Conservation (phyloP, 2,113 vertebrate species). For the Ictidomys tridecemlineatus region DNA sequence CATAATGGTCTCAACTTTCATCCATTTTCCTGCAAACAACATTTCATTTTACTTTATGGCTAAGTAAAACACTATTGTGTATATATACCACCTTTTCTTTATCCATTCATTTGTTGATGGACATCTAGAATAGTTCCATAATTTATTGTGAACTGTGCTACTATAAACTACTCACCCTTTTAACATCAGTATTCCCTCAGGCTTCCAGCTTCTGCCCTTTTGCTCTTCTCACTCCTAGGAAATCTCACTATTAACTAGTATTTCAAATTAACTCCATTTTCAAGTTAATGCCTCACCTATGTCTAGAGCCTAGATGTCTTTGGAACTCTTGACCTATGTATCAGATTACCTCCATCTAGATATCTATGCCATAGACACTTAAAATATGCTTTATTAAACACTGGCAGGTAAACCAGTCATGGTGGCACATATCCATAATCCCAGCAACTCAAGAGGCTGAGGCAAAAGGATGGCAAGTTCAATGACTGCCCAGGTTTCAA, state of each 20-base stretch:
- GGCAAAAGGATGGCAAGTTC: neutral
- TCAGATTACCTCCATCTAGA: neutral
- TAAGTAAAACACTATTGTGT: no score
- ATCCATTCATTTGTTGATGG: no score
- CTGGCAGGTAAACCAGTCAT: neutral
- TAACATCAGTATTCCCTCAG: neutral
- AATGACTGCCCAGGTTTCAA: neutral
- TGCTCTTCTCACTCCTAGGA: neutral
- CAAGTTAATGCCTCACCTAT: neutral
- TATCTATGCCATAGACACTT: neutral
- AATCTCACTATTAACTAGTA: neutral
- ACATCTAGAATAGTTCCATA: no score
- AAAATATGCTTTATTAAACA: slow-evolving; percentile 23
- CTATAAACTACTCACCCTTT: neutral
- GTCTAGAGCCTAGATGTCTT: neutral
- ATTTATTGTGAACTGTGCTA: no score
- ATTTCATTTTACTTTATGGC: no score
- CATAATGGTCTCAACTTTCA: no score
- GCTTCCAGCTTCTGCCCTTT: neutral
- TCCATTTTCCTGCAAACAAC: no score
- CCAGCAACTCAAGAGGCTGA: neutral
- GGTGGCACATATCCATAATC: neutral
- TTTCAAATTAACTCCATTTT: slow-evolving; percentile 30
- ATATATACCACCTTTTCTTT: no score
- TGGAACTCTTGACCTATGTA: neutral